Percentiles rank a stretch among this genome's conserved stretches.
Conservation (phyloP, 92 coral and sea anemone genomes). For the Blastomussa wellsi region DNA sequence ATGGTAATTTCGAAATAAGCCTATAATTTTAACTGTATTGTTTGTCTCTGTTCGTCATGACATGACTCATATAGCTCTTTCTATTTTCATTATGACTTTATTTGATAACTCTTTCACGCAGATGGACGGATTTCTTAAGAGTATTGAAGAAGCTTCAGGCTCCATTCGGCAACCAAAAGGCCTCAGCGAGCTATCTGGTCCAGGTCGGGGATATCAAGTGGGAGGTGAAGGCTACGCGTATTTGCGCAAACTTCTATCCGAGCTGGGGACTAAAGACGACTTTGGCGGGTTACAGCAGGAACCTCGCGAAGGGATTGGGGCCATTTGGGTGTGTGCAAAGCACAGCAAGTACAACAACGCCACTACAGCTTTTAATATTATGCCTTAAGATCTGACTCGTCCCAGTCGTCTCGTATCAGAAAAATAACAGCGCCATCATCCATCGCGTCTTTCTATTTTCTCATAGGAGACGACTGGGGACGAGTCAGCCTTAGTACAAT, state of each 20-base stretch:
- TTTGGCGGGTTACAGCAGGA: constrained; percentile 76
- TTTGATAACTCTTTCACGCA: not conserved
- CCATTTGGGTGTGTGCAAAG: constrained; percentile 70
- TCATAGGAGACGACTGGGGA: too few relatives aligned
- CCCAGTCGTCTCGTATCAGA: too few relatives aligned
- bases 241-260: constrained; percentile 39
- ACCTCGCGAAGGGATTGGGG: constrained; percentile 60
- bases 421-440: too few relatives aligned
- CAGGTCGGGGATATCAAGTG: constrained; percentile 41
- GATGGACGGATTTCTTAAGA: constrained; percentile 70
- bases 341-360: constrained; percentile 50
- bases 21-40: not conserved
- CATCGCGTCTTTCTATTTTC: too few relatives aligned
- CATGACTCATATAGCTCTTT: not conserved
- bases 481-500: too few relatives aligned
- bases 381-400: constrained; percentile 2
- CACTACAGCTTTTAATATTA: constrained; percentile 7
- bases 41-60: not conserved
- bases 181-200: constrained; percentile 43
- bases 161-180: constrained; percentile 62
- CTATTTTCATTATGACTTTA: not conserved
- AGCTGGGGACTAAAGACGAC: constrained; percentile 44
- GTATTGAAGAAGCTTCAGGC: constrained; percentile 35
- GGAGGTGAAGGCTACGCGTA: constrained; percentile 57
- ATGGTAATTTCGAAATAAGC: not conserved